These are phyloP conservation scores for Papilio dardanus DNA, from an alignment of 1,140 invertebrate species.

Conservation along the genomic window DNA sequence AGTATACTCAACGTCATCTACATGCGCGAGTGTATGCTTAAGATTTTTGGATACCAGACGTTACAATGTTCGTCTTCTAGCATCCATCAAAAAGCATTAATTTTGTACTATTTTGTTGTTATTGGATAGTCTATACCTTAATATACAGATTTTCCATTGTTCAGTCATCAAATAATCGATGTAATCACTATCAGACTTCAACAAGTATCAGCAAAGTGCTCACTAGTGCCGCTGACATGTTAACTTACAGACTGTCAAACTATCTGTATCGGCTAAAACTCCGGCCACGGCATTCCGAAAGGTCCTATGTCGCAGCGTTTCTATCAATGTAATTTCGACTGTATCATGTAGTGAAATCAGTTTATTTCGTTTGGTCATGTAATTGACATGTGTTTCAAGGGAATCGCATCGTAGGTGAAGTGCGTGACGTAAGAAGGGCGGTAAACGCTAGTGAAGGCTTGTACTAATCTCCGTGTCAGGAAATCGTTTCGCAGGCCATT, in stretches of 20 bases:
- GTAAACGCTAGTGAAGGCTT: constrained; percentile 79
- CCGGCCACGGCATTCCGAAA: constrained; percentile 22
- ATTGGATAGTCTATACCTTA: too few species aligned
- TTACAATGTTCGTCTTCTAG: too few species aligned
- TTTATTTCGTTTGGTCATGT: constrained; percentile 53
- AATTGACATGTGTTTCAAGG: constrained; percentile 61
- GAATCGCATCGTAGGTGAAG: constrained; percentile 62
- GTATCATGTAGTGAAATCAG: constrained; percentile 51
- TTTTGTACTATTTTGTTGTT: background rate
- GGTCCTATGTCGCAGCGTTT: constrained; percentile 38
- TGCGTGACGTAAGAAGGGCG: constrained; percentile 81
- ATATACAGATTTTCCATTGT: background rate
- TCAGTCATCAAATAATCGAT: constrained; percentile 52
- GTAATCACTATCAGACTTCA: constrained; percentile 62
- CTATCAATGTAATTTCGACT: constrained; percentile 54
- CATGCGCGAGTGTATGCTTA: too few species aligned
- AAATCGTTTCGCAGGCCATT: constrained; percentile 81
- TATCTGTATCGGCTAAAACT: constrained; percentile 64
- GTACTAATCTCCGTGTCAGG: constrained; percentile 82
- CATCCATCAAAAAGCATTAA: too few species aligned
- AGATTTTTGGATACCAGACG: too few species aligned
- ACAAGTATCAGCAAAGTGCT: constrained; percentile 64
- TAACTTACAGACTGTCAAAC: constrained; percentile 80
- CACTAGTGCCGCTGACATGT: constrained; percentile 74
- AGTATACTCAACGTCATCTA: too few species aligned